Evolutionary conservation across 1,140 invertebrate genomes (phyloP), one percentile per base, ranked within the genome.

Genomic region (Meloidogyne exigua): DNA sequence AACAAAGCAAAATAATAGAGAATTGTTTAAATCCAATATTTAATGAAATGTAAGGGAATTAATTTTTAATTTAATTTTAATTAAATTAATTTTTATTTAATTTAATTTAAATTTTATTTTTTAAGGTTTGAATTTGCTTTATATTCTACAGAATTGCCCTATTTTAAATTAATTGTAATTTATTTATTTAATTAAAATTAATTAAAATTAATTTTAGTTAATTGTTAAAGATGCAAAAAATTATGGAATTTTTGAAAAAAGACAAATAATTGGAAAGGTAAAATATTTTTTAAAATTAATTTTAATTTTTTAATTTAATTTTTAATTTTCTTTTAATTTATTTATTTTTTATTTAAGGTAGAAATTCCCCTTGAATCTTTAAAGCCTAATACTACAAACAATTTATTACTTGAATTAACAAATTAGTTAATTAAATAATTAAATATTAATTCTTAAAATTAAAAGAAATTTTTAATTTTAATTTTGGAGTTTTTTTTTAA

Each of bases 61-160:
- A 25, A 23, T 73, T 36, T 75, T 72, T 57, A 57, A 70, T 62
- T 44, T 3, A n/a, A 12, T 66, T n/a, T 44, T 11, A 26, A 11
- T 44, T 28, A 57, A 18, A 32, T 32, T 32, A 32, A 32, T 32
- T 32, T 32, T 32, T 32, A 3, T 32, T 32, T 32, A 32, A n/a
- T n/a, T n/a, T n/a, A n/a, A n/a, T n/a, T n/a, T n/a, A n/a, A n/a
- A n/a, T 32, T 3, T 32, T 32, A 3, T 68, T 64, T 66, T 79
- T 85, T 79, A 63, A 83, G 84, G 42, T 82, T 87, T 64, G 83
- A 87, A 72, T 87, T 87, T 69, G 83, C 80, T 36, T 65, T 86
- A 9, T 71, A 81, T 23, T 68, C 57, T 21, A 70, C 69, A 25
- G 86, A 86, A 73, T 67, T 86, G 15, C 39, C 69, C 23, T 81